phyloP scores from a whole-genome alignment of 2,797 vertebrate species.

The Loriculus beryllinus region DNA sequence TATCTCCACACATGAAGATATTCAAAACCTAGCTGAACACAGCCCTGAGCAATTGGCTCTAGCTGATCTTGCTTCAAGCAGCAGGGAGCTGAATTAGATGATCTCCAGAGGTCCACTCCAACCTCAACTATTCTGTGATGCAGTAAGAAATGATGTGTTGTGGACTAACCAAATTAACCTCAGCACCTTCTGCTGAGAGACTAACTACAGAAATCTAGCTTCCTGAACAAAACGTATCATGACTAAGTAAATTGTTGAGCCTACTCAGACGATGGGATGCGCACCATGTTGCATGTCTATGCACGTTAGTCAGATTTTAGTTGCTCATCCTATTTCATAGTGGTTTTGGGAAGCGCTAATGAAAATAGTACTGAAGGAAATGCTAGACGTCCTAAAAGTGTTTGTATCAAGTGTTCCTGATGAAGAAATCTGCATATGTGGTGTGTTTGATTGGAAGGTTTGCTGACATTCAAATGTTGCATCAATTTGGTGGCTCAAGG shows the following conservation, averaged over 20 bases:
- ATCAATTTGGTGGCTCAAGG: background rate
- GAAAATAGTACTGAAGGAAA: background rate
- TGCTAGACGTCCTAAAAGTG: background rate
- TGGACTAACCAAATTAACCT: background rate
- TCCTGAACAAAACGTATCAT: background rate
- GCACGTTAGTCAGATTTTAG: background rate
- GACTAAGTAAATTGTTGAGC: background rate
- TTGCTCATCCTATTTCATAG: background rate
- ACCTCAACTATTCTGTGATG: background rate
- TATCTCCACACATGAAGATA: background rate
- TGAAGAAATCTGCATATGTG: background rate
- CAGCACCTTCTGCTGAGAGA: background rate
- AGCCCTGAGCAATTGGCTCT: background rate
- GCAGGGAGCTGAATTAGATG: background rate
- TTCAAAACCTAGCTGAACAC: background rate
- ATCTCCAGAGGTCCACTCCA: background rate
- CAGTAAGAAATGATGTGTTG: background rate
- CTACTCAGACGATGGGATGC: background rate
- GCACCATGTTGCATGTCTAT: accelerated
- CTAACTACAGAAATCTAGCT: background rate
- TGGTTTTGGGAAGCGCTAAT: background rate
- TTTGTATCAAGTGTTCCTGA: background rate
- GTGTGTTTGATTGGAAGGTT: background rate
- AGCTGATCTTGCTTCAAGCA: background rate
- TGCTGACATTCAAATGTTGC: background rate